phyloP scores from a whole-genome alignment of 1,140 invertebrate genomes.

The Doryteuthis pealeii region DNA sequence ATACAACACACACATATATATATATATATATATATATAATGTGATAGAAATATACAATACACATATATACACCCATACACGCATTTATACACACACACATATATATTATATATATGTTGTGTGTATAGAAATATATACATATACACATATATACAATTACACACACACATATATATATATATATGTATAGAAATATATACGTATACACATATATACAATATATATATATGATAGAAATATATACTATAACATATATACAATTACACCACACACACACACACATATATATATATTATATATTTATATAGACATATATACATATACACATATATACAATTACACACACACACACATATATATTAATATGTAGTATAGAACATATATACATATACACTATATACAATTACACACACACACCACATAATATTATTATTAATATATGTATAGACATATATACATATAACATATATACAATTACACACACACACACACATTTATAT shows the following conservation, averaged over 20 bases:
- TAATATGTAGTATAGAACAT: not conserved
- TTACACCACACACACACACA: too few relatives aligned
- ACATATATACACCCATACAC: too few relatives aligned
- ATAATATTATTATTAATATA: not conserved
- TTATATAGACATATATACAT: too few relatives aligned
- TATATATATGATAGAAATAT: too few relatives aligned
- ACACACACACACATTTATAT: not conserved
- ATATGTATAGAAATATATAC: too few relatives aligned
- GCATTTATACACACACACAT: not conserved
- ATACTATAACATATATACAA: too few relatives aligned
- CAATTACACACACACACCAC: not conserved
- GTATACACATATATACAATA: too few relatives aligned
- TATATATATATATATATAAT: not conserved
- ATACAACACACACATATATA: not conserved
- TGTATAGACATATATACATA: conserved; percentile 6
- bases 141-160: too few relatives aligned
- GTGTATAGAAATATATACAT: too few relatives aligned
- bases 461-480: not conserved
- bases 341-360: not conserved
- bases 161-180: not conserved
- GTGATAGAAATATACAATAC: too few relatives aligned
- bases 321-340: too few relatives aligned
- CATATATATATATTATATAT: conserved; percentile 10
- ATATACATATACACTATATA: not conserved
- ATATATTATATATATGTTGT: not conserved